A percentile compares a stretch with the other conserved stretches of the same genome.
These are phyloP conservation scores for Caenorhabditis sinica DNA, from an alignment of 2,888 invertebrate species.

Conservation along the genomic window DNA sequence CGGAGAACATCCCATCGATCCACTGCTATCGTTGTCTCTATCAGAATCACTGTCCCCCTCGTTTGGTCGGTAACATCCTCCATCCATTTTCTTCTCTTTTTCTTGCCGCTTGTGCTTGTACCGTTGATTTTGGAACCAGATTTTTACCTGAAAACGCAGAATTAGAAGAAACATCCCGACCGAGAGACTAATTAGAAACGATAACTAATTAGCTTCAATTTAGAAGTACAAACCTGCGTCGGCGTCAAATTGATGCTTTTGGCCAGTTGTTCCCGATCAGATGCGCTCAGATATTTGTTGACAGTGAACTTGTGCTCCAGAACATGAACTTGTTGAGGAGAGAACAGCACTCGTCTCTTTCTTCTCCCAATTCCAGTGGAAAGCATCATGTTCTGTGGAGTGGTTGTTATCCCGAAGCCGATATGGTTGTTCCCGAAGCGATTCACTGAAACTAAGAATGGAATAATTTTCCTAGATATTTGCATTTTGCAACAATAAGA, in stretches of 20 bases:
- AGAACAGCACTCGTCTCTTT: slow-evolving; percentile 94
- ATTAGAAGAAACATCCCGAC: slow-evolving; percentile 21
- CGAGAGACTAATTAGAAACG: background rate
- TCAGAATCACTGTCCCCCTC: slow-evolving; percentile 43
- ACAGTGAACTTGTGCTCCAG: slow-evolving; percentile 92
- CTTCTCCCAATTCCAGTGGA: slow-evolving; percentile 83
- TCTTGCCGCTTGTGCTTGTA: slow-evolving; percentile 76
- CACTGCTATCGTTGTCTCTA: slow-evolving; percentile 38
- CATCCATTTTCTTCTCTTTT: slow-evolving; percentile 69
- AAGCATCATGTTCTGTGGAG: slow-evolving; percentile 40
- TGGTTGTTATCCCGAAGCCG: slow-evolving; percentile 24
- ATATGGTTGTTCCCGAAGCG: slow-evolving; percentile 51
- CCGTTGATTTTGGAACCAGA: slow-evolving; percentile 78
- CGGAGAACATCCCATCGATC: slow-evolving; percentile 42
- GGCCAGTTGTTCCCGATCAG: slow-evolving; percentile 92
- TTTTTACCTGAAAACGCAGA: slow-evolving; percentile 71
- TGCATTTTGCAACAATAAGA: slow-evolving; percentile 40
- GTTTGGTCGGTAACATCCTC: slow-evolving; percentile 38
- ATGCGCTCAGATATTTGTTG: slow-evolving; percentile 93
- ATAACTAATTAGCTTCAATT: slow-evolving; percentile 67
- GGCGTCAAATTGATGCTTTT: slow-evolving; percentile 90
- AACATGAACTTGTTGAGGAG: slow-evolving; percentile 86
- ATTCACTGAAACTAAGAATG: slow-evolving; percentile 55
- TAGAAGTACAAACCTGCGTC: slow-evolving; percentile 87
- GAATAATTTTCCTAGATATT: background rate